Percentiles rank a stretch among this genome's conserved stretches.
Conservation (phyloP, 2,113 vertebrate species). For the Corynorhinus townsendii region DNA sequence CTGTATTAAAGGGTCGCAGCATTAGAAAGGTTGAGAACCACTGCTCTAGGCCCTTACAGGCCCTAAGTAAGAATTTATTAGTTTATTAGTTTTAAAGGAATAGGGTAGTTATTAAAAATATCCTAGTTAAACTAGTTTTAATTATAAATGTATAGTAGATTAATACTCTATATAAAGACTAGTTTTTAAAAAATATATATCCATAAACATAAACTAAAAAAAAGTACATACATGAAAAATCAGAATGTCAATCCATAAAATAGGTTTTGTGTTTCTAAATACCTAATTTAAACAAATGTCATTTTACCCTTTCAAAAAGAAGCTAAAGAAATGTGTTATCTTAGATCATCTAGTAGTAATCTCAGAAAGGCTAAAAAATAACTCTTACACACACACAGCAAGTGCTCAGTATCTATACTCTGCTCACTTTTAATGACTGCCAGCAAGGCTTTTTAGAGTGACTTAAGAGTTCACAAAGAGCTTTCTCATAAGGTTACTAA, state of each 20-base stretch:
- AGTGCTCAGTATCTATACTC: not conserved
- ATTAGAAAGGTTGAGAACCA: too few relatives aligned
- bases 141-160: not conserved
- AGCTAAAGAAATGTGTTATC: not conserved
- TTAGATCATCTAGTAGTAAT: not conserved
- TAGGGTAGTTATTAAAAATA: not conserved
- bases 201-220: not conserved
- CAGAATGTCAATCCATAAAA: not conserved
- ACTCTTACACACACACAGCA: not conserved
- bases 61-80: not conserved
- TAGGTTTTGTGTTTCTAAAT: not conserved
- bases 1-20: too few relatives aligned
- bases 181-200: not conserved
- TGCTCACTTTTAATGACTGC: not conserved
- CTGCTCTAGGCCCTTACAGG: not conserved
- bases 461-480: not conserved
- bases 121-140: not conserved
- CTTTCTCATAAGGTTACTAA: not conserved
- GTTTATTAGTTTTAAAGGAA: conserved; percentile 26
- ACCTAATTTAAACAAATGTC: not conserved
- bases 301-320: not conserved
- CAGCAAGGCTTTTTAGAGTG: not conserved
- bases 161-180: not conserved
- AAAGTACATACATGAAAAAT: not conserved
- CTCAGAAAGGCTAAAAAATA: not conserved